Base-by-base conservation (phyloP, 92 coral and sea anemone species). In the Montipora capitata region DNA sequence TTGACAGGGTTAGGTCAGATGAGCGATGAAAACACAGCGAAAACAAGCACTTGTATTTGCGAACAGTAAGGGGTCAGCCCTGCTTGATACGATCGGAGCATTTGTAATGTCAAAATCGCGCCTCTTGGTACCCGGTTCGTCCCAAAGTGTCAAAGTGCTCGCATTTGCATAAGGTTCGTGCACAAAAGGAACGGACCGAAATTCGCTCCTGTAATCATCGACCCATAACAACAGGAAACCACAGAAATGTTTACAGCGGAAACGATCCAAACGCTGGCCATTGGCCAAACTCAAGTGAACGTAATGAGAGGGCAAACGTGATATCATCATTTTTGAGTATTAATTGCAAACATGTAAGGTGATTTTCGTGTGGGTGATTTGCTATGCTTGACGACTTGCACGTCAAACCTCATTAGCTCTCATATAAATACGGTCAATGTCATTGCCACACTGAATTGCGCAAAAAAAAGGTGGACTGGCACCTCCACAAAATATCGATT, bases 161-260 rank as follows among this genome's bases (percentile, higher is more conserved):
- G 3, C 41, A 83, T 83, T 83, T 83, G 79, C 87, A 83, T 72
- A 83, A 57, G 45, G 48, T 72, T 54, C 44, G 79, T 43, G 12
- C 43, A 43, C 42, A 48, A 51, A 40, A 48, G 1, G 10, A 57
- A 10, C 15, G n/a, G 43, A 58, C 27, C 16, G 43, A 83, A 82
- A 13, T 18, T 72, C n/a, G 62, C 49, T 27, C n/a, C 38, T 5
- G 42, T 49, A 61, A 9, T 61, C 80, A 48, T 73, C 61, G 79
- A 41, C 9, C 76, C 72, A 20, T 72, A 83, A 83, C 44, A 71
- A 82, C 79, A 72, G 87, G 87, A 83, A 83, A 83, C 79, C 87
- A 39, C 79, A 73, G 87, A 73, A 83, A 70, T 83, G 79, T 83
- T 72, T 73, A 72, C 79, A 83, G 12, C 87, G 80, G 87, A 83